Evolutionary conservation across 2,113 vertebrate genomes (phyloP).

Genomic region (Chiloscyllium plagiosum): DNA sequence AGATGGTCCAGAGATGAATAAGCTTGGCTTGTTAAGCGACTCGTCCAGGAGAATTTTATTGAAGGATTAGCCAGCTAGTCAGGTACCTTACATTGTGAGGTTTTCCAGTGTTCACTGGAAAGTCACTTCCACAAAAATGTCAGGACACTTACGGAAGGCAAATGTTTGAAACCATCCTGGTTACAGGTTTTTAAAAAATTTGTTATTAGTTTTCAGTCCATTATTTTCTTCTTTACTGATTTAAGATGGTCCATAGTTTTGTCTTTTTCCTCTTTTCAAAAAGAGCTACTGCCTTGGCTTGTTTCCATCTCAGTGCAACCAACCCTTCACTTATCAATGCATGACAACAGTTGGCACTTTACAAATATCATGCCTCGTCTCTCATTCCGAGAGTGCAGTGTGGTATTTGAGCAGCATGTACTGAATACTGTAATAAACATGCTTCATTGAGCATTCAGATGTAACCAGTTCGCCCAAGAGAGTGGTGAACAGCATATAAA

Average conservation of each 20-base stretch:
- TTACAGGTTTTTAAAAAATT: background rate
- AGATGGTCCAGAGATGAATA: background rate
- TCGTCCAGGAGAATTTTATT: background rate
- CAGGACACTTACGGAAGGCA: background rate
- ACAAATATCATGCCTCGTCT: background rate
- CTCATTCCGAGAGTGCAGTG: background rate
- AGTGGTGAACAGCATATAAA: background rate
- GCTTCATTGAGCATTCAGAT: background rate
- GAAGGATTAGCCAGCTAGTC: background rate
- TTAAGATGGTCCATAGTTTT: background rate
- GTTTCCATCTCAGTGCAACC: background rate
- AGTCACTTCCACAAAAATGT: background rate
- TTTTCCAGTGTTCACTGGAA: background rate
- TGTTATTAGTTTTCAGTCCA: background rate
- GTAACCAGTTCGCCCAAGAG: background rate
- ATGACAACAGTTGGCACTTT: background rate
- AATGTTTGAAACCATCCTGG: background rate
- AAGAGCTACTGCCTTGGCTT: background rate
- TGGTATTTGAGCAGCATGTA: background rate
- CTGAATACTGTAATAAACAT: too few species aligned
- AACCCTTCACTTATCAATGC: background rate
- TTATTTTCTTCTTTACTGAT: background rate
- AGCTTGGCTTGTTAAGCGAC: background rate
- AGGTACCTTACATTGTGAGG: background rate
- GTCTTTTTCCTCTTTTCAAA: background rate